Evolutionary conservation across 2,113 vertebrate genomes (phyloP).

Genomic region (Gobiocypris rarus): DNA sequence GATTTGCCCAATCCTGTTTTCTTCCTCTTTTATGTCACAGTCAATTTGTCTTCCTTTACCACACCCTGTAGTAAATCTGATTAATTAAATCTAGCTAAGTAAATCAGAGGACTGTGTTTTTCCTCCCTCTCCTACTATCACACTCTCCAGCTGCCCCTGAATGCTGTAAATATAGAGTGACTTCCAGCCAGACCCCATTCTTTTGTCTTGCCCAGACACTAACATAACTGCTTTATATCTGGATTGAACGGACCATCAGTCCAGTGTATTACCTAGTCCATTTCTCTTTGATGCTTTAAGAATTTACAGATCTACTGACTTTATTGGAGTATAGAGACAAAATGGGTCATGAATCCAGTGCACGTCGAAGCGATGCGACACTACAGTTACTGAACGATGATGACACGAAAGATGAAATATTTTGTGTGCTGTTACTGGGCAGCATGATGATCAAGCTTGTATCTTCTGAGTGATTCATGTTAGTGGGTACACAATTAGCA

Average conservation of each 20-base stretch:
- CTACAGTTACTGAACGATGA: background rate
- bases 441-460: background rate
- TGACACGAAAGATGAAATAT: background rate
- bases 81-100: conserved; percentile 57
- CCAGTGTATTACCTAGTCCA: conserved; percentile 25
- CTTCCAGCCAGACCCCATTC: conserved; percentile 21
- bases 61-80: conserved; percentile 52
- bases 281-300: conserved; percentile 38
- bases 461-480: background rate
- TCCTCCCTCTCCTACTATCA: conserved; percentile 9
- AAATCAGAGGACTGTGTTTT: conserved; percentile 49
- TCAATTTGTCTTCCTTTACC: conserved; percentile 46
- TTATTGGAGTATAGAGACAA: background rate
- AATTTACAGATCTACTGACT: conserved; percentile 33
- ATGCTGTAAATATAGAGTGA: conserved; percentile 45
- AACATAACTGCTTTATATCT: conserved; percentile 26
- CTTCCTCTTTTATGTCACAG: conserved; percentile 31
- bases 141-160: background rate
- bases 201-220: background rate
- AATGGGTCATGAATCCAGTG: background rate
- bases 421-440: background rate
- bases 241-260: conserved; percentile 19
- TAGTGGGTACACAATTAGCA: background rate
- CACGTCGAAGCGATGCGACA: background rate
- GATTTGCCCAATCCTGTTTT: conserved; percentile 21